Base-by-base conservation (phyloP, 2,797 vertebrate species). In the Monodelphis domestica region DNA sequence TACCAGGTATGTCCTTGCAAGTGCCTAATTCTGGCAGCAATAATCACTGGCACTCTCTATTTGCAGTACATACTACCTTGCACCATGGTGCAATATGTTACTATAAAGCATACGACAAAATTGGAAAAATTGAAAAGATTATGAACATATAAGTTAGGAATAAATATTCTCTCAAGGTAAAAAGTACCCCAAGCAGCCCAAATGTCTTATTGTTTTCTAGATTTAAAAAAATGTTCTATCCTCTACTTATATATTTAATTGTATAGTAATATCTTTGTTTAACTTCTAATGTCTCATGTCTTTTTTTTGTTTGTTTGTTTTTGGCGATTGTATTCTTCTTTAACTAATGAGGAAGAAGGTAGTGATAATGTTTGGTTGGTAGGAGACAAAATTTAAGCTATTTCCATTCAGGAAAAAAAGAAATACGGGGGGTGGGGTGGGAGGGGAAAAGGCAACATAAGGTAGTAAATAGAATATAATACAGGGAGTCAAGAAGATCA, bases 281-380 rank as follows among this genome's bases (percentile, higher is more conserved):
- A 53, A 15, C 10, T 33, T 93, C 51, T 53, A 50, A 12, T 70
- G 87, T 53, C 24, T 29, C 28, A 38, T 2, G 30, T 12, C 38
- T 2, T 93, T 50, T 3, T 92, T 94, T n/a, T n/a, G n/a, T n/a
- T n/a, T n/a, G n/a, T n/a, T n/a, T n/a, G n/a, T n/a, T 88, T 78
- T 30, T 88, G 89, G 45, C 1, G 87, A 91, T 59, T 1, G 12
- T 53, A 2, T 57, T n/a, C 54, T 87, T 95, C 17, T 94, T 24
- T 89, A 26, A n/a, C 91, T 93, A 93, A 92, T 55, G 55, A 78
- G 53, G 21, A 78, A 78, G 45, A 89, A 53, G 57, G 54, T 6
- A 91, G 3, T 57, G 78, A 92, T 33, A 9, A 38, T 29, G 26
- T 59, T 56, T 93, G 52, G n/a, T 29, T 14, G 0, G 78, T 15